These are phyloP conservation scores for Augochlora pura DNA, from an alignment of 1,140 invertebrate species.

Conservation along the genomic window DNA sequence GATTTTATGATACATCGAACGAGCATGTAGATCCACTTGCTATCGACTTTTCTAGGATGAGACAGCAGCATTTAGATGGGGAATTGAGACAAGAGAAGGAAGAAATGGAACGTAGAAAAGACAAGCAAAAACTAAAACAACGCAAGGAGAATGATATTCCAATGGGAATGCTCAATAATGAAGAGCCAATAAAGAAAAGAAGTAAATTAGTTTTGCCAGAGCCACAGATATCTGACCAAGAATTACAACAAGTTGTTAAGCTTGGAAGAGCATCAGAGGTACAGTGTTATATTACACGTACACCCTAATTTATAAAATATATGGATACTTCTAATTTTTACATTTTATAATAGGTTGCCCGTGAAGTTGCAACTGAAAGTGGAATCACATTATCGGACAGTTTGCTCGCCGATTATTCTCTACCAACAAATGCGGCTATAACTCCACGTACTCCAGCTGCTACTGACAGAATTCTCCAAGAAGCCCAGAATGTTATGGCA, in stretches of 20 bases:
- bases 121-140: slow-evolving; percentile 96
- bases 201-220: slow-evolving; percentile 97
- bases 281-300: slow-evolving; percentile 1
- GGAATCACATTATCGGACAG: slow-evolving; percentile 90
- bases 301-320: background rate
- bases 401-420: slow-evolving; percentile 94
- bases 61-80: slow-evolving; percentile 92
- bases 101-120: slow-evolving; percentile 92
- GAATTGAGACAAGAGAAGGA: slow-evolving; percentile 94
- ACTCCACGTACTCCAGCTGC: slow-evolving; percentile 94
- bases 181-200: slow-evolving; percentile 95
- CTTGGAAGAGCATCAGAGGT: slow-evolving; percentile 95
- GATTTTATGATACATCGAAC: no score
- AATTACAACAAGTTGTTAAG: slow-evolving; percentile 96
- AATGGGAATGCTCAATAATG: slow-evolving; percentile 92
- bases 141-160: slow-evolving; percentile 98
- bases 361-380: slow-evolving; percentile 93
- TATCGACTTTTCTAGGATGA: no score
- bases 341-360: slow-evolving; percentile 83
- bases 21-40: no score
- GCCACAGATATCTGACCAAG: slow-evolving; percentile 97
- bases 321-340: background rate
- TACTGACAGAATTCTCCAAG: slow-evolving; percentile 88
- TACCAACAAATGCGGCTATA: slow-evolving; percentile 87
- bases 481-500: slow-evolving; percentile 99